Conservation (phyloP, 2,113 vertebrate genomes). For the Tyto alba region DNA sequence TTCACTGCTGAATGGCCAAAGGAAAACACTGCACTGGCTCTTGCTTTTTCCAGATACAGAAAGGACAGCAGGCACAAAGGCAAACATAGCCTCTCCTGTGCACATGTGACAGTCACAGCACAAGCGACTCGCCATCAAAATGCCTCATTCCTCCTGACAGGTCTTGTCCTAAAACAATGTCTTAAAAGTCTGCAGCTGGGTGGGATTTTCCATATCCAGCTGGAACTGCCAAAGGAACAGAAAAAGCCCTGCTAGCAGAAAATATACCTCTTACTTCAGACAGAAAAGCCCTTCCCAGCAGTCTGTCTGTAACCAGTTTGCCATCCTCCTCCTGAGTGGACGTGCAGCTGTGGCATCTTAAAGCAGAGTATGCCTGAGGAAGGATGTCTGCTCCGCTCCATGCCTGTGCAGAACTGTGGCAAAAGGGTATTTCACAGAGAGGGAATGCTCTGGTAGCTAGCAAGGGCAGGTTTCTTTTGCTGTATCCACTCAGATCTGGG, state of each 20-base stretch:
- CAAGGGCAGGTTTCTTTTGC: not conserved
- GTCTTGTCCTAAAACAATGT: not conserved
- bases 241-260: not conserved
- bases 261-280: not conserved
- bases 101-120: not conserved
- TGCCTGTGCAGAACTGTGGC: not conserved
- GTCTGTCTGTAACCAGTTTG: not conserved
- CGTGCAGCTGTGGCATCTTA: not conserved
- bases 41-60: not conserved
- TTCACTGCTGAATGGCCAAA: not conserved
- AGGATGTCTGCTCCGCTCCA: not conserved
- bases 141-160: slow-evolving; percentile 26
- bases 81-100: slow-evolving; percentile 35
- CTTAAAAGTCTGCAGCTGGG: slow-evolving; percentile 9
- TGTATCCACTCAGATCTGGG: not conserved
- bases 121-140: not conserved
- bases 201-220: not conserved
- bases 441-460: not conserved
- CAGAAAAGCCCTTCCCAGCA: not conserved
- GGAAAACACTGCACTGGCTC: slow-evolving; percentile 2
- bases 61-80: slow-evolving; percentile 35
- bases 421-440: not conserved
- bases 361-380: not conserved
- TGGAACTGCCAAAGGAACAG: slow-evolving; percentile 9
- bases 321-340: not conserved